Base-by-base conservation (phyloP, 2,113 vertebrate genomes). In the Raja brachyura region DNA sequence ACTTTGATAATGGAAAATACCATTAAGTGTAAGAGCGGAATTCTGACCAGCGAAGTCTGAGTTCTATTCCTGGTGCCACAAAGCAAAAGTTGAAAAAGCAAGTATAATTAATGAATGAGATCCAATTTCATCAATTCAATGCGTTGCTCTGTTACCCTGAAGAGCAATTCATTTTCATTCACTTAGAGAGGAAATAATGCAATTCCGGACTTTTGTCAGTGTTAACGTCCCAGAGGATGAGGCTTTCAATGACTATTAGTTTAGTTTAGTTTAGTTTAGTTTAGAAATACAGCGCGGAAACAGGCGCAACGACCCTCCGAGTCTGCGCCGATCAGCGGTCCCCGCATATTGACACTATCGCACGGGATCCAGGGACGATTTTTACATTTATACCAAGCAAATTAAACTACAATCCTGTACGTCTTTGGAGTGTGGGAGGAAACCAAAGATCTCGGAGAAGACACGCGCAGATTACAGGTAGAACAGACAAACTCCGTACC, bases 91-190 rank as follows among this genome's bases (percentile, higher is more conserved):
- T 88, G 39, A n/a, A 63, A 88, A 88, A 88, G 59, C 83, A 88
- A 63, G 83, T 88, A 66, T 88, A 88, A 88, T 66, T 88, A 88
- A 88, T 88, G 83, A 88, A 88, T 66, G 8, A n/a, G 25, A 88
- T 88, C n/a, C 59, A 66, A 63, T 31, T 61, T 88, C 59, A 88
- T 63, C 59, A 63, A 18, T 18, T 66, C 83, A 88, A n/a, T 31
- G 83, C 61, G 59, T 54, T 22, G 7, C 39, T 81, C 48, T 8
- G 48, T 66, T 88, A 31, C 83, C 31, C 59, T 3, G 16, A 56
- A 31, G 83, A 33, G 61, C 61, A 88, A 88, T 61, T 18, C 59
- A 16, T 66, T 88, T 14, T 61, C 59, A 63, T 88, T 88, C 75
- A 63, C 16, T 88, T 88, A 88, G 5, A 88, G 59, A 31, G 59